Evolutionary conservation across 2,113 vertebrate genomes (phyloP).

Genomic region (Arvicanthis niloticus): DNA sequence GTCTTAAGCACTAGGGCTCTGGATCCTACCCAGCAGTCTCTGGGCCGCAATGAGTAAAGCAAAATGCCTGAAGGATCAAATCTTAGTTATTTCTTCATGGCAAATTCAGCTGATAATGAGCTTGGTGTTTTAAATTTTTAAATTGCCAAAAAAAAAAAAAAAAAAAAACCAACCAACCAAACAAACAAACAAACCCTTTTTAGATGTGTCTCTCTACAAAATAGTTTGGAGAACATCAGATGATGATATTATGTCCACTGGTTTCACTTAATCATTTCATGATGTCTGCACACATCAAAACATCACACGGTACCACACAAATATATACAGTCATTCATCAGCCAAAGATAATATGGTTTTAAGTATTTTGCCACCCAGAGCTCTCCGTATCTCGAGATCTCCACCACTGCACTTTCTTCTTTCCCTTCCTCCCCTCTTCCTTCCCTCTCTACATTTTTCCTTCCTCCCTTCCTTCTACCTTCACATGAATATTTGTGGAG

Average conservation of each 20-base stretch:
- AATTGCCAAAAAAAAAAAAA: not conserved
- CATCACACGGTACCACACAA: not conserved
- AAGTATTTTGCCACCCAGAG: not conserved
- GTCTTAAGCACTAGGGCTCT: not conserved
- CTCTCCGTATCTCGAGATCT: not conserved
- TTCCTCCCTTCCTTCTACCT: not conserved
- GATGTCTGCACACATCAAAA: not conserved
- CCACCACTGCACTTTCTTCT: not conserved
- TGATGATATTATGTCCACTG: not conserved
- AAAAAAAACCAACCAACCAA: too few relatives aligned
- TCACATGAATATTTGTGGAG: not conserved
- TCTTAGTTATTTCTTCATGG: not conserved
- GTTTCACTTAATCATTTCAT: not conserved
- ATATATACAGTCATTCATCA: not conserved
- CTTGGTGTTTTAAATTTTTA: not conserved
- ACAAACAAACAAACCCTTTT: not conserved
- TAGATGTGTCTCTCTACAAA: not conserved
- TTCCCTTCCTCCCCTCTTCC: too few relatives aligned
- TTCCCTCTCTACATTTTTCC: not conserved
- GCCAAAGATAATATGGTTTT: not conserved
- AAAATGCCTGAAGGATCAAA: not conserved
- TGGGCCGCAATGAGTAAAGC: not conserved
- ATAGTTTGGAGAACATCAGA: not conserved
- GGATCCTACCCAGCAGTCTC: not conserved
- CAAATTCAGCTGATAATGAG: not conserved